Evolutionary conservation across 1,140 invertebrate species (phyloP).

Genomic region (Drosophila ananassae): DNA sequence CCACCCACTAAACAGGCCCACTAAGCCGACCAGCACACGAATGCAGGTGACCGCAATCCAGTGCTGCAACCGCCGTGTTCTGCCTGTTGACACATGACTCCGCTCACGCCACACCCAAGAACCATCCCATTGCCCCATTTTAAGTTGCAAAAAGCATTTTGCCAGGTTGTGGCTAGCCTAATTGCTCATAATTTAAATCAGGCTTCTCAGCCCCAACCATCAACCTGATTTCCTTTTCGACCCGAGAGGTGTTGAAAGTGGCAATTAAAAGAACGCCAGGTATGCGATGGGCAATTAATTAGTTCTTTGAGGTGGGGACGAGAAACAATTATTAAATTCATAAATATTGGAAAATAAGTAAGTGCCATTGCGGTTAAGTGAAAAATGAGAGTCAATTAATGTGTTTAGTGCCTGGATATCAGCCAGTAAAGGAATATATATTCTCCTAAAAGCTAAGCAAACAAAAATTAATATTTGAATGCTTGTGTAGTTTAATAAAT

Average conservation of each 20-base stretch:
- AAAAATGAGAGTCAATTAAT: constrained; percentile 7
- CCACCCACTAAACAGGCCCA: not conserved
- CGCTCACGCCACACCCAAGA: constrained; percentile 19
- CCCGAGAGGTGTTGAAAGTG: constrained; percentile 9
- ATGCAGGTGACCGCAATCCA: constrained; percentile 56
- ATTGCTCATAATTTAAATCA: constrained; percentile 72
- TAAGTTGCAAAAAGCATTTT: constrained; percentile 44
- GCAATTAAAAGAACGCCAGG: constrained; percentile 26
- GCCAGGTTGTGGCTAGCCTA: constrained; percentile 65
- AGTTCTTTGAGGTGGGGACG: not conserved
- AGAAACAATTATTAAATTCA: not conserved
- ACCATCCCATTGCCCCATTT: constrained; percentile 8
- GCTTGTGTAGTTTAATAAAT: no score
- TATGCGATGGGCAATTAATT: constrained; percentile 16
- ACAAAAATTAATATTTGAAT: no score
- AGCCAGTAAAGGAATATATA: no score
- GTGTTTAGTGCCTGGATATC: not conserved
- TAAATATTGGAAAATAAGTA: constrained; percentile 11
- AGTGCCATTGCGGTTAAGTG: not conserved
- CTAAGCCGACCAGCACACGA: constrained; percentile 14
- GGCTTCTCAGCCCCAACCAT: not conserved
- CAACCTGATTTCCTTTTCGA: not conserved
- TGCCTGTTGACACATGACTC: constrained; percentile 73
- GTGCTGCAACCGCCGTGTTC: constrained; percentile 40
- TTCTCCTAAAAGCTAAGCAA: no score